Conservation (phyloP, 2,797 vertebrate species). For the Nyctalus aviator region DNA sequence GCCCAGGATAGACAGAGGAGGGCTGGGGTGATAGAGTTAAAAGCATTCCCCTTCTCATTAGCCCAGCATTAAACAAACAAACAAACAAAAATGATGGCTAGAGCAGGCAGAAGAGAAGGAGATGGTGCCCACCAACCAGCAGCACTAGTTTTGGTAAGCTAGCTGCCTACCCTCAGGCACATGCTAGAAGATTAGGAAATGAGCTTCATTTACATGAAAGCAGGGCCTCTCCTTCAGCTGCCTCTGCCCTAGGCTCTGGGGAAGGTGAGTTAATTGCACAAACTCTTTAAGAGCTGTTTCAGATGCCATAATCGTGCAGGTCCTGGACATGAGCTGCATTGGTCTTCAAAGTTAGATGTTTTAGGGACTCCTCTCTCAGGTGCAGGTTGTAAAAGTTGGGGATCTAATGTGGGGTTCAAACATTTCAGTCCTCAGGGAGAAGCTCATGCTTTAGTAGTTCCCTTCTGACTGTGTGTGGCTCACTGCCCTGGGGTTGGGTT, state of each 20-base stretch:
- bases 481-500: accelerated
- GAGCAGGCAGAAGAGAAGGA: neutral
- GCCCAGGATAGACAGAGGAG: neutral
- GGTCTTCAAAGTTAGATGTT: neutral
- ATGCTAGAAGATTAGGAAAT: neutral
- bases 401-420: neutral
- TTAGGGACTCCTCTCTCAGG: neutral
- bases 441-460: neutral
- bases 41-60: neutral
- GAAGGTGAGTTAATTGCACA: accelerated
- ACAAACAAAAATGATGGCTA: neutral
- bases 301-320: neutral
- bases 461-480: neutral
- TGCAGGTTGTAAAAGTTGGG: neutral
- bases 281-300: neutral
- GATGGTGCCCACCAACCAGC: too few relatives aligned
- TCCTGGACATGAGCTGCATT: neutral
- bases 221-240: neutral
- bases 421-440: neutral
- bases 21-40: neutral
- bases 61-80: neutral
- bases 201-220: neutral
- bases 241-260: neutral
- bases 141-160: neutral
- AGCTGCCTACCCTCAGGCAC: neutral